Base-by-base conservation (phyloP, 2,113 vertebrate genomes). In the Tragelaphus strepsiceros region DNA sequence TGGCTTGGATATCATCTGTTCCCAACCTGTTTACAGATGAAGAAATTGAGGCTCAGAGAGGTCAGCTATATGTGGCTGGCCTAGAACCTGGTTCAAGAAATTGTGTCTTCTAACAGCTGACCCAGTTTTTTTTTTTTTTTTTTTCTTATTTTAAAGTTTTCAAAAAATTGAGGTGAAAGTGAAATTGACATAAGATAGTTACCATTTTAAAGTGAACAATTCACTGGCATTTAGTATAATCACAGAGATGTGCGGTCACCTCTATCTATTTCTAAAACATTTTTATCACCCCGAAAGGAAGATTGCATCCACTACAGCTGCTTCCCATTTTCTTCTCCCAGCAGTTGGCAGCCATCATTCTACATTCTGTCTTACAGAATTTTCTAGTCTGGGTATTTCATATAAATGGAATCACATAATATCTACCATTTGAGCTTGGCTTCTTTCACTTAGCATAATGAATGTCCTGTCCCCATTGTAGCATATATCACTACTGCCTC, bases 21-120 rank as follows among this genome's bases (percentile, higher is more conserved):
- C 46, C 39, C 49, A 93, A 2, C 39, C 13, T 87, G 24, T 94
- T 95, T 91, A 95, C 62, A 95, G 56, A 78, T 95, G 61, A 96
- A 87, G 81, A 94, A 90, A 94, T 90, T 78, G 81, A 83, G 78
- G 51, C 32, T 49, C 89, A 78, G 83, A 94, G 88, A 94, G 80
- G 46, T 92, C 80, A 74, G 59, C 80, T 86, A 26, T 90, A 94
- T 89, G 51, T 85, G 93, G 43, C 24, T 92, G 90, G 30, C 78
- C 67, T 92, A 90, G 51, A 92, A 88, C 77, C 58, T 2, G 8
- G 28, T 67, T 91, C 59, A 94, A 59, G 71, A 94, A 94, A 92
- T 64, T 89, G 46, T 81, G 32, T 86, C 43, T 80, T 93, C 51
- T 62, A 82, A 81, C 30, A 90, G 51, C 30, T 58, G 84, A 82